Conservation (phyloP, 1,140 invertebrate genomes). For the Macrobrachium nipponense region DNA sequence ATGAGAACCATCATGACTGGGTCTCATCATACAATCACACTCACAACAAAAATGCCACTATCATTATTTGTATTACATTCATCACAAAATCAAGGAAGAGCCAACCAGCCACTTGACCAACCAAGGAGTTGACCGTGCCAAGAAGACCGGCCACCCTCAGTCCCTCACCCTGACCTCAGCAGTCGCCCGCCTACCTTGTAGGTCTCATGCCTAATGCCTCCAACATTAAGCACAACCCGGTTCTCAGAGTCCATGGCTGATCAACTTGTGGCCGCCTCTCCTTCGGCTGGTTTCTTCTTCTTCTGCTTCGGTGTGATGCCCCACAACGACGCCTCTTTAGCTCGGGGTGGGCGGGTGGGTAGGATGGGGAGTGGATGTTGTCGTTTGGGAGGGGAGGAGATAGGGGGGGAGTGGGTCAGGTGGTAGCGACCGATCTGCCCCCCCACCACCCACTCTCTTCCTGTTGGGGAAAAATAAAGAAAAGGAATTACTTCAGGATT, state of each 20-base stretch:
- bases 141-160: too few relatives aligned
- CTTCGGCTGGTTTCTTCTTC: not conserved
- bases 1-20: too few relatives aligned
- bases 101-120: too few relatives aligned
- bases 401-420: constrained; percentile 50
- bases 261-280: not conserved
- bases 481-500: not conserved
- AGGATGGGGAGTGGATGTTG: constrained; percentile 12
- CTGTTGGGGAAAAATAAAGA: not conserved
- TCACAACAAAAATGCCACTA: not conserved
- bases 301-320: not conserved
- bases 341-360: constrained; percentile 14
- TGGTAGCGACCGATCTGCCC: constrained; percentile 41
- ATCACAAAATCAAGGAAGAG: not conserved
- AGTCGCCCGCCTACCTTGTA: constrained; percentile 80
- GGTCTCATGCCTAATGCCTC: constrained; percentile 96
- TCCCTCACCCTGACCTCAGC: too few relatives aligned
- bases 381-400: constrained; percentile 17
- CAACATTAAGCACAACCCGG: constrained; percentile 97
- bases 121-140: too few relatives aligned
- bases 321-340: not conserved
- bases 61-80: not conserved
- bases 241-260: constrained; percentile 89
- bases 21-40: too few relatives aligned
- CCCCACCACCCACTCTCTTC: constrained; percentile 44